Evolutionary conservation across 2,888 invertebrate species (phyloP).

Genomic region (Phaedon cochleariae): DNA sequence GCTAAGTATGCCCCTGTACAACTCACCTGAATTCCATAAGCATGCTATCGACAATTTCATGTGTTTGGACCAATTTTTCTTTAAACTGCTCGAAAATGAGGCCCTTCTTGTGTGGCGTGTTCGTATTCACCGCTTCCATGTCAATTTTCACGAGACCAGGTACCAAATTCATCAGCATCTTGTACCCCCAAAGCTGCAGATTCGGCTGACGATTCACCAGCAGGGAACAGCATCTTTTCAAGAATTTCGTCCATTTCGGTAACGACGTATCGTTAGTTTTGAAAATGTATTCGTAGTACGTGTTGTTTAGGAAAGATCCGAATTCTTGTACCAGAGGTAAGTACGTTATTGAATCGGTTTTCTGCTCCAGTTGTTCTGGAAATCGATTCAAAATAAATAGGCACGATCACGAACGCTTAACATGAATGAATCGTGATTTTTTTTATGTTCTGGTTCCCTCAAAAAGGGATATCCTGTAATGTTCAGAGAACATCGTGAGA

Average conservation of each 20-base stretch:
- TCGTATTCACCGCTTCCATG: constrained; percentile 58
- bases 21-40: constrained; percentile 65
- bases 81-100: constrained; percentile 63
- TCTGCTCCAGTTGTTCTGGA: constrained; percentile 47
- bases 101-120: constrained; percentile 60
- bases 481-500: too few relatives aligned
- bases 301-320: constrained; percentile 46
- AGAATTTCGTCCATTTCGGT: constrained; percentile 58
- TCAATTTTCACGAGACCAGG: constrained; percentile 63
- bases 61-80: constrained; percentile 55
- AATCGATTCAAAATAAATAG: constrained; percentile 24
- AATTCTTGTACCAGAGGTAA: constrained; percentile 54
- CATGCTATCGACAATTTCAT: constrained; percentile 65
- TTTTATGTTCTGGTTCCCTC: too few relatives aligned
- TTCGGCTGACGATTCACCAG: constrained; percentile 58
- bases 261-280: constrained; percentile 50
- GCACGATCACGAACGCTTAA: too few relatives aligned
- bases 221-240: constrained; percentile 58
- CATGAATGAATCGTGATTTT: too few relatives aligned
- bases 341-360: constrained; percentile 35
- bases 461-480: too few relatives aligned
- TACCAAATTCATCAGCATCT: constrained; percentile 60
- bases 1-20: not conserved
- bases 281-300: constrained; percentile 50
- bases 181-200: constrained; percentile 64